Conservation (phyloP, 2,113 vertebrate genomes). For the Salvelinus sp. region DNA sequence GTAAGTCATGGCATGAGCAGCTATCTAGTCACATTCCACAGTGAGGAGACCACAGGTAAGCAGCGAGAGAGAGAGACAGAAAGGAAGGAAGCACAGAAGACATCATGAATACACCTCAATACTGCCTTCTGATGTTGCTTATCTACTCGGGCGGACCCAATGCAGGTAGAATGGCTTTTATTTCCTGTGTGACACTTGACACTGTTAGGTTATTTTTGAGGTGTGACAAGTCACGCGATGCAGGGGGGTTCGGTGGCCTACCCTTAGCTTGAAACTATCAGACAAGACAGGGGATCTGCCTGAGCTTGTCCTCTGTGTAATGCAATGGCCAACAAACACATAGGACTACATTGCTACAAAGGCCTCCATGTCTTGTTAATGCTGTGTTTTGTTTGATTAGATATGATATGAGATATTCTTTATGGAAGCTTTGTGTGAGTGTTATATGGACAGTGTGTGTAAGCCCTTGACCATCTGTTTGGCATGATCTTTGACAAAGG, state of each 20-base stretch:
- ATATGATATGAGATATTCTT: not conserved
- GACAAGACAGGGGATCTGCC: slow-evolving; percentile 16
- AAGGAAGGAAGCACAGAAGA: slow-evolving; percentile 10
- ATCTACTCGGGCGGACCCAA: slow-evolving; percentile 35
- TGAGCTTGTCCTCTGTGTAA: slow-evolving; percentile 44
- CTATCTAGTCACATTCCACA: slow-evolving; percentile 59
- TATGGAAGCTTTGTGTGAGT: not conserved
- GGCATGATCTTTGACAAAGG: too few relatives aligned
- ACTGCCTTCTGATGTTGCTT: slow-evolving; percentile 60
- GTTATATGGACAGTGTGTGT: not conserved
- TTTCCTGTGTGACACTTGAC: slow-evolving; percentile 3
- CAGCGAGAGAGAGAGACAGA: too few relatives aligned
- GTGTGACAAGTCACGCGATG: not conserved
- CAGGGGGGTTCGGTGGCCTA: not conserved
- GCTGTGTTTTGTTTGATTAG: not conserved
- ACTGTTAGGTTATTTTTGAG: not conserved
- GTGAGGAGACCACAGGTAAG: not conserved
- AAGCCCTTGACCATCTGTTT: too few relatives aligned
- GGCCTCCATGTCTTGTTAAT: not conserved
- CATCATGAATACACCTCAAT: slow-evolving; percentile 52
- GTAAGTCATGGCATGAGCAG: slow-evolving; percentile 45
- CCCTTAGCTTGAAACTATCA: not conserved
- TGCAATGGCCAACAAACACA: slow-evolving; percentile 8
- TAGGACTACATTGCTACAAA: not conserved
- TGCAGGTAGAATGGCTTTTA: slow-evolving; percentile 57